Base-by-base conservation (phyloP, 2,113 vertebrate species). In the Marmota flaviventris region DNA sequence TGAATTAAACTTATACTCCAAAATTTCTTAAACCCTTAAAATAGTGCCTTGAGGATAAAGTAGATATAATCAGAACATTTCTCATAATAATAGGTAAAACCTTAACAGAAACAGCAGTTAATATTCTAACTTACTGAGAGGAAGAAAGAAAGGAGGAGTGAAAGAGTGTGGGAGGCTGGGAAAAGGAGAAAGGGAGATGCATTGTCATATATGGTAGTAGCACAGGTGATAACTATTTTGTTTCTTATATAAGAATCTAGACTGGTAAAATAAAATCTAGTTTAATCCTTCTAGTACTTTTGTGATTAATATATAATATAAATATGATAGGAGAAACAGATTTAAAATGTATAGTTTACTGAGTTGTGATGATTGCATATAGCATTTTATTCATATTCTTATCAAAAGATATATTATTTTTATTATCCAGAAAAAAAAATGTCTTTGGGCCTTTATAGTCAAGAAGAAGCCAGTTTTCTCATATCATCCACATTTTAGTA, bases 401-500 rank as follows among this genome's bases (percentile, higher is more conserved):
- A 65, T 69, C 70, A 84, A 70, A 91, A 84, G 48, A 58, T 3
- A 53, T 53, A 65, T 4, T 45, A 17, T 37, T 29, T 77, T 85
- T n/a, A 81, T 95, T 16, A 76, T 76, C 16, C 10, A 24, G 4
- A n/a, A 42, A 95, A 88, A 88, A 82, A 95, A 88, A 82, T 67
- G 4, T 0, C 14, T 53, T 85, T 81, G 88, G 14, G 76, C 14
- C 45, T 89, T 42, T 95, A 7, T 4, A 16, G 12, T 85, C 32
- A 81, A 48, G 6, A 92, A 25, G 8, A 10, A 70, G 34, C 1
- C 12, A 72, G 8, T 82, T 58, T 79, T 76, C 13, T 39, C 17
- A 73, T 81, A 82, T 58, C 39, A 7, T 65, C 12, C 14, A 56
- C 16, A 5, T 73, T 45, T 61, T 70, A 85, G 39, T 45, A 18